Base-by-base conservation (phyloP, 2,888 invertebrate species). In the Andrena bucephala region DNA sequence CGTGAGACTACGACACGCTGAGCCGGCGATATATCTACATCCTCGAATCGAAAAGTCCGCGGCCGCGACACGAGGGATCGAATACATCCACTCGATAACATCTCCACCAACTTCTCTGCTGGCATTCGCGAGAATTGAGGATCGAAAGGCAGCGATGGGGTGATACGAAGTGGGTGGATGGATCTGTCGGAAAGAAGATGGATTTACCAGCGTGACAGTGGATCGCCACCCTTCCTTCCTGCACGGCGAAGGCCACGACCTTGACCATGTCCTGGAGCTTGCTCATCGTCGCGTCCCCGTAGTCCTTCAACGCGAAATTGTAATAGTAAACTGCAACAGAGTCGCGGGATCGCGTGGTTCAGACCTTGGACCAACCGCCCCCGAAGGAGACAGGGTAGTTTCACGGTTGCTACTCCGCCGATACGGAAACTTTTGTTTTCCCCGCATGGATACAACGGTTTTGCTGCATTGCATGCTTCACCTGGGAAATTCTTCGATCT, bases 251-350 rank as follows among this genome's bases (percentile, higher is more conserved):
- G 52, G 97, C 96, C 91, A 98, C 95, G 8, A 98, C 98, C 94
- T 98, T 98, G n/a, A 98, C 97, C 96, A 98, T 98, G 92, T 98
- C 97, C 86, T 98, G 94, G n/a, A 98, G 95, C 6, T 96, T 96
- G 62, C 96, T 95, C 87, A 97, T 94, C 2, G 96, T 96, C 0
- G 97, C 97, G 77, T 97, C 97, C 0, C 97, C 97, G 93, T 98
- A 98, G 94, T 98, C 98, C 52, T 96, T 96, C 96, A 97, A 97
- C 2, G 97, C 97, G 93, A 97, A 98, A 94, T 98, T 98, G 95
- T 98, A 98, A 94, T 97, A 98, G 94, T 96, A 98, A 85, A 98
- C 98, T 98, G 95, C 36, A 94, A 94, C 84, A 81, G 29, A 83
- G 36, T 29, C 31, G 29, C 29, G 27, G 10, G 20, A 27, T 31